Base-by-base conservation (phyloP, 2,888 invertebrate species). In the Creontiades dilutus region DNA sequence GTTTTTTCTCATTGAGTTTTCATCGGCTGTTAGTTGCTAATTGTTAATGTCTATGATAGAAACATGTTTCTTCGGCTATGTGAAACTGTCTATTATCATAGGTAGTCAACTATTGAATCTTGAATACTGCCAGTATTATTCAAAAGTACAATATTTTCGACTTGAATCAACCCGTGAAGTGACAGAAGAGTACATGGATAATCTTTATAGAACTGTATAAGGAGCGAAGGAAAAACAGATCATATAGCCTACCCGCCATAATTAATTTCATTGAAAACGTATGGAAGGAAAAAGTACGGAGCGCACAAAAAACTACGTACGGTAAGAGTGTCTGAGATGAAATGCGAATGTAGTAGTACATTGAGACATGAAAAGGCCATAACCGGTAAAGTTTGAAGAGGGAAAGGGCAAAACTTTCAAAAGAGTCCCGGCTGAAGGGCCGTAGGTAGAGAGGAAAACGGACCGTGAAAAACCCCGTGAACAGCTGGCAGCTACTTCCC, bases 391-490 rank as follows among this genome's bases (percentile, higher is more conserved):
- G 68, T 68, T 68, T 9, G 68, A 68, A 68, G 68, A 3, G 23
- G 68, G 68, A 16, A 23, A 23, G 27, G 23, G n/a, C 12, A 23
- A 23, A 27, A 68, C 19, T 27, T 68, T 19, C 23, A 19, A 23
- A 23, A 23, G 23, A 27, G 68, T 3, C 9, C 37, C 37, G 37
- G n/a, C 16, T 57, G 57, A 57, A 57, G n/a, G 57, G 19, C 57
- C 57, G 19, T n/a, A 57, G 57, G 57, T 57, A n/a, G 57, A 57
- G 19, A 12, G 27, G 68, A 27, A 68, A 19, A 68, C 68, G 27
- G 68, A 68, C 68, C 68, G 68, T 68, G 68, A 68, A 68, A 68
- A 68, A 23, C 61, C 68, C 68, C 57, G 68, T 23, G 68, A 68
- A 68, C 61, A 61, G 61, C 61, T 61, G 61, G 61, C 68, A 68